Conservation (phyloP, 2,888 invertebrate genomes). For the Caenorhabditis wallacei region DNA sequence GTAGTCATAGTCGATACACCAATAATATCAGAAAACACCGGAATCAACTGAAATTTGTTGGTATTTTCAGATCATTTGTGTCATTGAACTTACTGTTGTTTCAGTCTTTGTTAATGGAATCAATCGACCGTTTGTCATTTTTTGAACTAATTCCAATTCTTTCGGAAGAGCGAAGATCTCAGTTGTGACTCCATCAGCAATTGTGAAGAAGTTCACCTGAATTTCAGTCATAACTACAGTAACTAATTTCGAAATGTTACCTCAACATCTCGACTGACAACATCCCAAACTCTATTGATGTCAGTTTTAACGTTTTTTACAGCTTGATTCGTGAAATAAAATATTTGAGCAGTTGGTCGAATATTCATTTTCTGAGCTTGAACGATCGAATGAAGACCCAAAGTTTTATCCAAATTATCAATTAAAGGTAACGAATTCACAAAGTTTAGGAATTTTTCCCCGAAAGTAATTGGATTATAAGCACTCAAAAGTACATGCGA, state of each 20-base stretch:
- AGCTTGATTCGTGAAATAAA: slow-evolving; percentile 62
- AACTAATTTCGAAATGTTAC: no score
- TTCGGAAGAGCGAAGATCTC: slow-evolving; percentile 50
- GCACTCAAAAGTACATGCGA: slow-evolving; percentile 53
- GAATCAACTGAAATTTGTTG: background rate
- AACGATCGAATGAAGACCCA: slow-evolving; percentile 56
- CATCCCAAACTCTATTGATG: slow-evolving; percentile 45
- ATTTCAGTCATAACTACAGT: background rate
- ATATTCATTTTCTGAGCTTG: slow-evolving; percentile 57
- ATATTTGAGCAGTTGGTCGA: slow-evolving; percentile 57
- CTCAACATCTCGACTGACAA: slow-evolving; percentile 50
- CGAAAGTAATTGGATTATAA: slow-evolving; percentile 33
- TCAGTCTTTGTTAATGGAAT: slow-evolving; percentile 33
- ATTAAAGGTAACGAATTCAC: slow-evolving; percentile 8
- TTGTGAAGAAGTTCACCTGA: slow-evolving; percentile 43
- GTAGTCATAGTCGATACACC: slow-evolving; percentile 31
- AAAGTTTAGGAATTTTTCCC: slow-evolving; percentile 5
- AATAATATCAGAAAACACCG: slow-evolving; percentile 20
- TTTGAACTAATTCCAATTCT: slow-evolving; percentile 46
- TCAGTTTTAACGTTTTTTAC: slow-evolving; percentile 44
- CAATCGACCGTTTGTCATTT: slow-evolving; percentile 49
- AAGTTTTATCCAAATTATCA: slow-evolving; percentile 35
- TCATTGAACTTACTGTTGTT: background rate
- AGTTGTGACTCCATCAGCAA: slow-evolving; percentile 47
- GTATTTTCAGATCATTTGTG: no score